These are phyloP conservation scores for Drosophila nebulosa DNA, from an alignment of 1,140 invertebrate species.

Conservation along the genomic window DNA sequence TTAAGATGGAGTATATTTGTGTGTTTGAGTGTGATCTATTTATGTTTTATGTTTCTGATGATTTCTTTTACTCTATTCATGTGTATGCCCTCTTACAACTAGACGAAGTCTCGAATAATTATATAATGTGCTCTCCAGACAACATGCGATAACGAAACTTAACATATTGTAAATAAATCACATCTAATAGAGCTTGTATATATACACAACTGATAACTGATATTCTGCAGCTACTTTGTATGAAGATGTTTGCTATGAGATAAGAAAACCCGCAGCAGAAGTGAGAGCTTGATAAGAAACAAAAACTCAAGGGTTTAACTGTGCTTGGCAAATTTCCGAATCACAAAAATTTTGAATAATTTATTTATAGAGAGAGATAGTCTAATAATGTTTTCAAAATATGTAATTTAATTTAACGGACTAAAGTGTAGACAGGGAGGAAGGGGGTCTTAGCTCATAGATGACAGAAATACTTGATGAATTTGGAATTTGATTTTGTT, in stretches of 20 bases:
- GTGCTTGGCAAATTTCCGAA: slow-evolving; percentile 42
- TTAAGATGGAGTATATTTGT: slow-evolving; percentile 33
- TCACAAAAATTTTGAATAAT: slow-evolving; percentile 33
- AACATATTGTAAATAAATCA: slow-evolving; percentile 61
- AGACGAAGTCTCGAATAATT: slow-evolving; percentile 35
- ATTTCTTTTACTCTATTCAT: slow-evolving; percentile 12
- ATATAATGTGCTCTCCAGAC: slow-evolving; percentile 33
- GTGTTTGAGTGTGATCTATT: slow-evolving; percentile 13
- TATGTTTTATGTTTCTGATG: too few relatives aligned
- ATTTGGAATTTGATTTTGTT: slow-evolving; percentile 27
- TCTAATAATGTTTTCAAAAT: slow-evolving; percentile 15
- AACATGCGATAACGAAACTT: slow-evolving; percentile 37
- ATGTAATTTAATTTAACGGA: slow-evolving; percentile 40
- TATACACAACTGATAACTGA: slow-evolving; percentile 27
- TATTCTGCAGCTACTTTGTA: slow-evolving; percentile 12
- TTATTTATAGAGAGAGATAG: slow-evolving; percentile 44
- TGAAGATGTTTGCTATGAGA: slow-evolving; percentile 1
- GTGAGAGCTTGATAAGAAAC: slow-evolving; percentile 46
- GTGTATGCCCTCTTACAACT: slow-evolving; percentile 25
- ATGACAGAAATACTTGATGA: slow-evolving; percentile 51
- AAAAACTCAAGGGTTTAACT: slow-evolving; percentile 47
- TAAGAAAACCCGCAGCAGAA: slow-evolving; percentile 3
- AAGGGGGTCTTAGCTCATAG: slow-evolving; percentile 32
- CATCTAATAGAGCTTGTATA: slow-evolving; percentile 20
- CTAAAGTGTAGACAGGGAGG: slow-evolving; percentile 12